Conservation (phyloP, 2,888 invertebrate species). For the Baccha elongata region DNA sequence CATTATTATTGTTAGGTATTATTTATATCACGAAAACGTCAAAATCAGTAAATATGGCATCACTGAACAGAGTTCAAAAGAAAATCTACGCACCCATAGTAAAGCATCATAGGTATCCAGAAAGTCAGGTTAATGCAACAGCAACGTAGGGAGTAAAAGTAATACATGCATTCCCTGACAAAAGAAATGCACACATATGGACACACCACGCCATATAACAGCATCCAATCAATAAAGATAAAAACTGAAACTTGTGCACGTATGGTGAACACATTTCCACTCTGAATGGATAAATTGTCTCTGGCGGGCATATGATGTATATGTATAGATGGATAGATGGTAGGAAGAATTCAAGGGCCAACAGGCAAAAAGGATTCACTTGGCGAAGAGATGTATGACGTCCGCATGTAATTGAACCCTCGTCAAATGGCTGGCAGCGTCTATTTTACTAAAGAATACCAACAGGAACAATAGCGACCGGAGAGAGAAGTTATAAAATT, state of each 20-base stretch:
- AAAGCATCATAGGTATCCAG: too few relatives aligned
- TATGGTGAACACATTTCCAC: constrained; percentile 66
- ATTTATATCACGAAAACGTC: too few relatives aligned
- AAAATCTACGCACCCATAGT: not conserved
- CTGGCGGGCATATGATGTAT: constrained; percentile 40
- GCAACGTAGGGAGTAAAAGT: not conserved
- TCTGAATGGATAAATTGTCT: constrained; percentile 51
- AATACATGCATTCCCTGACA: constrained; percentile 22
- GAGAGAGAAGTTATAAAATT: constrained; percentile 53
- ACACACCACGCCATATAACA: constrained; percentile 10
- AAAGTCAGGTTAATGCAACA: not conserved
- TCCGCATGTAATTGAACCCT: constrained; percentile 61
- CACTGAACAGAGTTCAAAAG: not conserved
- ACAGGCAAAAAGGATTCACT: constrained; percentile 24
- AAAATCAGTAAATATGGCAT: too few relatives aligned
- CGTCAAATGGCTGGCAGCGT: constrained; percentile 52
- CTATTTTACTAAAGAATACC: constrained; percentile 17
- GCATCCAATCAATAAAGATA: constrained; percentile 63
- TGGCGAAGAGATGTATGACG: constrained; percentile 30
- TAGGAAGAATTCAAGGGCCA: constrained; percentile 12
- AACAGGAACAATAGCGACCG: constrained; percentile 20
- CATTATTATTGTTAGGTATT: too few relatives aligned
- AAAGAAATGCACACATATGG: constrained; percentile 24
- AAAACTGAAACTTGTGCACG: constrained; percentile 65
- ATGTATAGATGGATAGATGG: constrained; percentile 25